These are phyloP conservation scores for Numenius phaeopus DNA, from an alignment of 2,797 vertebrate genomes.

Conservation along the genomic window DNA sequence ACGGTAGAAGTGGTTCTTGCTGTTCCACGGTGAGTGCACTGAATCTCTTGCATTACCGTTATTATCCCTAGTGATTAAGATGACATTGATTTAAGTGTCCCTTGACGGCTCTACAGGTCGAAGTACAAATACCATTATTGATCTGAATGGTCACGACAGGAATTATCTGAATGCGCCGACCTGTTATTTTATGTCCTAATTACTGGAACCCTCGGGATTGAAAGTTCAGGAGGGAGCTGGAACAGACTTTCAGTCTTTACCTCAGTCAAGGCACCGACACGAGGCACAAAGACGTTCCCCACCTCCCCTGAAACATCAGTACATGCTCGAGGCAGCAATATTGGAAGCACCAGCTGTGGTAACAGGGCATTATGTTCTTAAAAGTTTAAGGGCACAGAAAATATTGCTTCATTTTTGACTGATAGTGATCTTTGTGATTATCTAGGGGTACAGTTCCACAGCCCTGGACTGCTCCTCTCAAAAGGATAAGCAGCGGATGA, in stretches of 20 bases:
- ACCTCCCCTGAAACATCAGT: background rate
- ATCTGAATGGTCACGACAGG: background rate
- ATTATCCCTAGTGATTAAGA: background rate
- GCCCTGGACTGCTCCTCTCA: background rate
- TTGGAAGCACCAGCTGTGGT: background rate
- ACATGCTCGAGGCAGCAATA: background rate
- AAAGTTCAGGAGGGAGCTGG: background rate
- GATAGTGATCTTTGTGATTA: background rate
- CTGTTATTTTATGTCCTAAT: background rate
- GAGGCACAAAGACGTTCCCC: background rate
- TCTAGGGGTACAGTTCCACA: accelerated
- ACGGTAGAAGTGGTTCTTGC: background rate
- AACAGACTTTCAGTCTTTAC: background rate
- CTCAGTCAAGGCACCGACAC: background rate
- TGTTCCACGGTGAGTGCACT: accelerated
- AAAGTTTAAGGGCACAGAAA: background rate
- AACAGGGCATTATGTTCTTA: background rate
- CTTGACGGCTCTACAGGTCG: background rate
- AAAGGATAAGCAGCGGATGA: background rate
- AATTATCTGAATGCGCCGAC: background rate
- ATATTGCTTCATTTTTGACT: background rate
- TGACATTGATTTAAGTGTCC: background rate
- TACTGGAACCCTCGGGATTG: accelerated
- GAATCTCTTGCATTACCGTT: background rate
- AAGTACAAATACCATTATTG: background rate